Percentiles rank a stretch among this genome's conserved stretches.
Conservation (phyloP, 2,888 invertebrate genomes). For the Coenonympha arcania region DNA sequence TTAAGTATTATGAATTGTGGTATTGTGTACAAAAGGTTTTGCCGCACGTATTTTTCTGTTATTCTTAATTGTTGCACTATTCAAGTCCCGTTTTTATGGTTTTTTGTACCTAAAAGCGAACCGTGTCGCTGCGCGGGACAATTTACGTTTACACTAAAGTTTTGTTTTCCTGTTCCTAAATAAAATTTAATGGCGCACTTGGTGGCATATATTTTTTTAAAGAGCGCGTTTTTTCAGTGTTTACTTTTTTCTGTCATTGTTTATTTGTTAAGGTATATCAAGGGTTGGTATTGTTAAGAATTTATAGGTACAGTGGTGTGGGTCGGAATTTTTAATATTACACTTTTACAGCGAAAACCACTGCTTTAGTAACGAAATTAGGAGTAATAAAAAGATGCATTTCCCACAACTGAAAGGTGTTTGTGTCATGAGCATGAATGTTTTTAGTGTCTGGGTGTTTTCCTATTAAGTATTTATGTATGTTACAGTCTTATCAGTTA, state of each 20-base stretch:
- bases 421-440: no score
- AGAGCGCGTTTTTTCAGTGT: neutral
- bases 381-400: no score
- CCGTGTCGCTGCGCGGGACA: conserved; percentile 17
- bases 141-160: conserved; percentile 23
- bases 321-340: no score
- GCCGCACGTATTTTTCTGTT: conserved; percentile 26
- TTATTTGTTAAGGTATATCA: conserved; percentile 2
- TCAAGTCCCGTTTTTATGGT: conserved; percentile 23
- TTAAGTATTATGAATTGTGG: conserved; percentile 22
- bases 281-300: conserved; percentile 7
- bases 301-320: no score
- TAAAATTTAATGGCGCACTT: conserved; percentile 16
- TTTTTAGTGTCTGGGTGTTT: no score
- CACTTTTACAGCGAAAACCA: no score
- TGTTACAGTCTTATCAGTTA: no score
- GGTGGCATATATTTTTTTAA: conserved; percentile 10
- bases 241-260: neutral
- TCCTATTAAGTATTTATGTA: no score
- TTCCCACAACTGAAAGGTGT: no score
- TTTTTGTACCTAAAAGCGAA: conserved; percentile 14
- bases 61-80: conserved; percentile 28
- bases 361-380: no score
- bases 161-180: conserved; percentile 19
- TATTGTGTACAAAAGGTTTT: conserved; percentile 25